Percentiles rank a stretch among this genome's conserved stretches.
phyloP scores from a whole-genome alignment of 1,140 invertebrate species.

The Helicoverpa zea region DNA sequence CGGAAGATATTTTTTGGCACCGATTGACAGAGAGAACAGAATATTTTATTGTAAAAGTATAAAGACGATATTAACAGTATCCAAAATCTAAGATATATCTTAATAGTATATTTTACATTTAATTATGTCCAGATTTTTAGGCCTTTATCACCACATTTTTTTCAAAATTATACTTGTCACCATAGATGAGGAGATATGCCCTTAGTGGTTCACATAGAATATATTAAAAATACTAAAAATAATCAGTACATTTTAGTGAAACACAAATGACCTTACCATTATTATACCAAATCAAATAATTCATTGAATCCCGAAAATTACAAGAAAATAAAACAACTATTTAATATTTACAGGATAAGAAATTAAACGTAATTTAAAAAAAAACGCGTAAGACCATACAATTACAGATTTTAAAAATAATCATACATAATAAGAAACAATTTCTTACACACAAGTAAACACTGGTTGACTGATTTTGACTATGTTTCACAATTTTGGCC shows the following conservation, averaged over 20 bases:
- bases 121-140: slow-evolving; percentile 56
- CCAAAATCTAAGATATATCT: slow-evolving; percentile 47
- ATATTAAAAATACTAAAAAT: slow-evolving; percentile 82
- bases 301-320: slow-evolving; percentile 68
- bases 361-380: slow-evolving; percentile 63
- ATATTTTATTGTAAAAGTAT: slow-evolving; percentile 50
- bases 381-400: slow-evolving; percentile 56
- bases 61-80: slow-evolving; percentile 50
- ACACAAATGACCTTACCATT: slow-evolving; percentile 74
- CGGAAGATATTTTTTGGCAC: slow-evolving; percentile 54
- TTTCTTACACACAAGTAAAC: slow-evolving; percentile 65
- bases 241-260: slow-evolving; percentile 85
- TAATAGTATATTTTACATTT: slow-evolving; percentile 38
- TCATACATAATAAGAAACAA: slow-evolving; percentile 54
- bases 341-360: slow-evolving; percentile 74
- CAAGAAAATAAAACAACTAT: slow-evolving; percentile 56
- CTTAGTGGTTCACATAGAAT: slow-evolving; percentile 80
- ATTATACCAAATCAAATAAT: slow-evolving; percentile 61
- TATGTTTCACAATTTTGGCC: slow-evolving; percentile 82
- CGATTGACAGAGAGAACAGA: slow-evolving; percentile 39
- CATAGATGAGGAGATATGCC: slow-evolving; percentile 79
- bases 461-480: slow-evolving; percentile 79
- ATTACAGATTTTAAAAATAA: slow-evolving; percentile 55
- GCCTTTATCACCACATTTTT: slow-evolving; percentile 54
- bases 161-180: slow-evolving; percentile 51